Conservation (phyloP, 2,797 vertebrate genomes). For the Heterohyrax brucei region DNA sequence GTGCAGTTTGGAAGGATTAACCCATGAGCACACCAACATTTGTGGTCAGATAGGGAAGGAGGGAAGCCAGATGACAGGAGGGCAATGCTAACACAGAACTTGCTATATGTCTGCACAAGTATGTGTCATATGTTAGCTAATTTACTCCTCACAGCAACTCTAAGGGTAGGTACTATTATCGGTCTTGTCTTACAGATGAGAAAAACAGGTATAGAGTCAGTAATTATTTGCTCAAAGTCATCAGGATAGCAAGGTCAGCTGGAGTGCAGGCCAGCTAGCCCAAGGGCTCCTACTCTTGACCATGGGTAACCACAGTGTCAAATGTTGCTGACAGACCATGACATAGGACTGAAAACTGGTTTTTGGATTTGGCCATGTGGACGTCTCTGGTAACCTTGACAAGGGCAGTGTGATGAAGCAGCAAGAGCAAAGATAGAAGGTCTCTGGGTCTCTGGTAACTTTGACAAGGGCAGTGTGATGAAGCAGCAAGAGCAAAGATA, state of each 20-base stretch:
- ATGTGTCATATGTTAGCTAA: neutral
- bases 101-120: neutral
- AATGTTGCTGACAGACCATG: neutral
- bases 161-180: neutral
- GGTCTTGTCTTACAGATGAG: neutral
- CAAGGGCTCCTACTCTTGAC: neutral
- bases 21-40: neutral
- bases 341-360: neutral
- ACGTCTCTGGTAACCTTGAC: neutral
- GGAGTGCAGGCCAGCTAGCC: neutral
- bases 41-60: neutral
- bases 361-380: neutral
- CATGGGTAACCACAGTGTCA: rapidly evolving
- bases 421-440: neutral
- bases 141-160: neutral
- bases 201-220: neutral
- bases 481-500: neutral
- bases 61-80: neutral
- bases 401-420: neutral
- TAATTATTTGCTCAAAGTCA: rapidly evolving
- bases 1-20: neutral
- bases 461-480: neutral
- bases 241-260: rapidly evolving
- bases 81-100: neutral
- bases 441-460: neutral